phyloP scores from a whole-genome alignment of 2,113 vertebrate genomes.

The Cryptomyrus ogoouensis region DNA sequence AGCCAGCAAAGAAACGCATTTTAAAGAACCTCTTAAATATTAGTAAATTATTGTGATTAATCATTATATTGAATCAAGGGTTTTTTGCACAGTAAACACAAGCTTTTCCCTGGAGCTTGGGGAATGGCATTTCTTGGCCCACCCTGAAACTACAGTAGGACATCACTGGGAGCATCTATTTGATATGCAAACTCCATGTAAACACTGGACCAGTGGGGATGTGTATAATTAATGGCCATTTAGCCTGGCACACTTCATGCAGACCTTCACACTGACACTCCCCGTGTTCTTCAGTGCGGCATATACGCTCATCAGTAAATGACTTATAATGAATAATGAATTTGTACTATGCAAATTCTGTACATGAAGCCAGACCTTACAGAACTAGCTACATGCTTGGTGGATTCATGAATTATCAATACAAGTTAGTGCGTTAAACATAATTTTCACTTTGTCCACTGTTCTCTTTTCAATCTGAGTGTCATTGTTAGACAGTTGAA shows the following conservation, averaged over 20 bases:
- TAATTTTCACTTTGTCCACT: neutral
- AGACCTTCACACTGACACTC: neutral
- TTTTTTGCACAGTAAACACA: neutral
- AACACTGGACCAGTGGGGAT: neutral
- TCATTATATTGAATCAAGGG: neutral
- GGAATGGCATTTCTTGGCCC: neutral
- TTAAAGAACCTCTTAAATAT: neutral
- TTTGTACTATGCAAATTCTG: neutral
- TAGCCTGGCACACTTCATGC: neutral
- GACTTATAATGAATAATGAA: neutral
- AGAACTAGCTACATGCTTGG: neutral
- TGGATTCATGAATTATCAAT: neutral
- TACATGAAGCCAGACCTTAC: neutral
- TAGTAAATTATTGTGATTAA: neutral
- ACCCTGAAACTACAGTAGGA: neutral
- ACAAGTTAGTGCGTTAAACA: neutral
- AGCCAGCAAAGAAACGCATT: neutral
- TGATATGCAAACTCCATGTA: neutral
- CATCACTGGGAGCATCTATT: neutral
- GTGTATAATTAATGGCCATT: neutral
- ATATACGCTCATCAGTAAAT: neutral
- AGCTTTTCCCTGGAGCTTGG: neutral
- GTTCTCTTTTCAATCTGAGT: neutral
- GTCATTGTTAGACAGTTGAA: neutral
- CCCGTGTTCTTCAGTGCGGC: neutral